These are phyloP conservation scores for Palloptera scutellata DNA, from an alignment of 2,888 invertebrate species.

Conservation along the genomic window DNA sequence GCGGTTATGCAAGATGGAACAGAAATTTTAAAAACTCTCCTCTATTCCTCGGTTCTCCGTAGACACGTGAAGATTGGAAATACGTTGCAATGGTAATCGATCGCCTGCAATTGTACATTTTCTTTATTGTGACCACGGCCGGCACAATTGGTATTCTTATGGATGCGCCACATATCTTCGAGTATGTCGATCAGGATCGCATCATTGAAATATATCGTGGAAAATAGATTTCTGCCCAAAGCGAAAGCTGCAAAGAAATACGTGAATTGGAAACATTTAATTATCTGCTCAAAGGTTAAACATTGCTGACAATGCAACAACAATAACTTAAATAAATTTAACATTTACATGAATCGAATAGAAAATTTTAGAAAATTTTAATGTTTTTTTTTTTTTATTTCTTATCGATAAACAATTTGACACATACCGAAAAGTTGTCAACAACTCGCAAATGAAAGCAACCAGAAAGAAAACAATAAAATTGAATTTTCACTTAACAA, in stretches of 20 bases:
- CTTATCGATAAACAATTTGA: no score
- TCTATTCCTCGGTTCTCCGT: not conserved
- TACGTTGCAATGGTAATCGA: slow-evolving; percentile 99
- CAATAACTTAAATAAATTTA: slow-evolving; percentile 42
- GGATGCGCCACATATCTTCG: slow-evolving; percentile 98
- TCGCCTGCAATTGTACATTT: slow-evolving; percentile 93
- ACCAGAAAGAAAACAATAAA: no score
- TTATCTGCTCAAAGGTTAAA: slow-evolving; percentile 47
- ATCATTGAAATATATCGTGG: slow-evolving; percentile 94
- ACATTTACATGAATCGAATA: slow-evolving; percentile 35
- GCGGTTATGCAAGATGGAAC: not conserved
- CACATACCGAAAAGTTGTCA: no score
- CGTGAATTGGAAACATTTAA: slow-evolving; percentile 18
- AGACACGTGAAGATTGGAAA: slow-evolving; percentile 99
- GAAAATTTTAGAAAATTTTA: slow-evolving; percentile 34
- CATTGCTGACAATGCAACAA: slow-evolving; percentile 58
- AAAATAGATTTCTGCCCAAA: slow-evolving; percentile 70
- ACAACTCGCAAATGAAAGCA: no score
- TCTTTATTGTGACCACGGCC: slow-evolving; percentile 93
- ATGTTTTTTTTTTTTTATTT: no score
- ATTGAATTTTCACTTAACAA: not conserved
- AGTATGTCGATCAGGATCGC: slow-evolving; percentile 95
- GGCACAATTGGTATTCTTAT: slow-evolving; percentile 96
- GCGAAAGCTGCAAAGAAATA: slow-evolving; percentile 1
- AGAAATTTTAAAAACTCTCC: not conserved